phyloP scores from a whole-genome alignment of 2,888 invertebrate genomes.

The Brachycybe producta region DNA sequence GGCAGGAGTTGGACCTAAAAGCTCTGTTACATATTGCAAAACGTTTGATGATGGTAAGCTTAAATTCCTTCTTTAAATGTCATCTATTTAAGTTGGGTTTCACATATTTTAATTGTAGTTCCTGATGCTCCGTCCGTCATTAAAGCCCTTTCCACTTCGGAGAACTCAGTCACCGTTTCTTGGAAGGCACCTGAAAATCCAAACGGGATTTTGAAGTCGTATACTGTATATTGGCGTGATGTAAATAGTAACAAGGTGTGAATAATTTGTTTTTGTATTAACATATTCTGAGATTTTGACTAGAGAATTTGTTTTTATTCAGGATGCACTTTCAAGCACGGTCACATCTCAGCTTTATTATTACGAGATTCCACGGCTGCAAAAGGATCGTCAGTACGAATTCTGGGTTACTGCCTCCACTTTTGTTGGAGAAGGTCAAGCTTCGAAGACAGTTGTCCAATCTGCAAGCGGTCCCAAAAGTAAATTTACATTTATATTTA shows the following conservation, averaged over 20 bases:
- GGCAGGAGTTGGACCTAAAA: conserved; percentile 86
- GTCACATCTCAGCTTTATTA: conserved; percentile 22
- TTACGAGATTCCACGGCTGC: conserved; percentile 73
- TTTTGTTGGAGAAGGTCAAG: conserved; percentile 37
- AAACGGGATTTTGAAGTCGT: conserved; percentile 84
- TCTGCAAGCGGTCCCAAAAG: conserved; percentile 16
- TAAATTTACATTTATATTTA: not conserved
- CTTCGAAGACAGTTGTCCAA: conserved; percentile 15
- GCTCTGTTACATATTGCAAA: conserved; percentile 75
- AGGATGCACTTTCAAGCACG: conserved; percentile 15
- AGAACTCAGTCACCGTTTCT: conserved; percentile 77
- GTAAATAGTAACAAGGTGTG: conserved; percentile 26
- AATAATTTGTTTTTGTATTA: too few species aligned
- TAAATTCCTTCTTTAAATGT: not conserved
- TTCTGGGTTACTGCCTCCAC: conserved; percentile 20
- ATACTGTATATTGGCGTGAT: conserved; percentile 65
- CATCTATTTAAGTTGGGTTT: not conserved
- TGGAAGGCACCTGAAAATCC: conserved; percentile 88
- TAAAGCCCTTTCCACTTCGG: conserved; percentile 83
- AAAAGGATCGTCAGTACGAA: conserved; percentile 50
- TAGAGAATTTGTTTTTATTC: conserved; percentile 3
- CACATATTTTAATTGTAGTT: conserved; percentile 43
- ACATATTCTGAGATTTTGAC: too few species aligned
- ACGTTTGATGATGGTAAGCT: conserved; percentile 81
- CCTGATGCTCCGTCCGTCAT: conserved; percentile 87